These are phyloP conservation scores for Melanotaenia duboulayi DNA, from an alignment of 2,113 vertebrate species.

Conservation along the genomic window DNA sequence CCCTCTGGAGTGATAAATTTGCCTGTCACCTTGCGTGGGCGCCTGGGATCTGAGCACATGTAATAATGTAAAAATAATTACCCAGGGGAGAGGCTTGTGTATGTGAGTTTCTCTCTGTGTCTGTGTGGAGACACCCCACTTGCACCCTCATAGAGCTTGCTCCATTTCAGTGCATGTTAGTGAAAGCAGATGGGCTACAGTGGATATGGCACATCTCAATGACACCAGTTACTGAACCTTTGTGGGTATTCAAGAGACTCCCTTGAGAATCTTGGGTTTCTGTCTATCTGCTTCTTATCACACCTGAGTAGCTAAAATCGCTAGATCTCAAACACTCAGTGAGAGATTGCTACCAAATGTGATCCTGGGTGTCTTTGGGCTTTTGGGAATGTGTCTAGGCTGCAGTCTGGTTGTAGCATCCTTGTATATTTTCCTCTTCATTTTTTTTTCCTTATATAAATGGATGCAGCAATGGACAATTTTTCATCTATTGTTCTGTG, in stretches of 20 bases:
- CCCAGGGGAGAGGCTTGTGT: constrained; percentile 80
- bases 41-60: constrained; percentile 85
- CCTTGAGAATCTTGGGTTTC: constrained; percentile 56
- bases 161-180: constrained; percentile 53
- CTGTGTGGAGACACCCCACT: constrained; percentile 60
- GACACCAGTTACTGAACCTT: constrained; percentile 81
- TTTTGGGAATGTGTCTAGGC: constrained; percentile 30
- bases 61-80: constrained; percentile 91
- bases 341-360: constrained; percentile 52
- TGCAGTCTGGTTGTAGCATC: constrained; percentile 10
- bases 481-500: constrained; percentile 47
- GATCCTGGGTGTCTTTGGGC: constrained; percentile 47
- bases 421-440: constrained; percentile 13
- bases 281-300: constrained; percentile 70
- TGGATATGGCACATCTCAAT: constrained; percentile 73
- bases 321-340: constrained; percentile 61
- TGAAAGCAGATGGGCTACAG: constrained; percentile 46
- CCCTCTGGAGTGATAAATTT: constrained; percentile 85
- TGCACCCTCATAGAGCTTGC: constrained; percentile 56
- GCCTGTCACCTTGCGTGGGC: constrained; percentile 84
- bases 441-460: not conserved
- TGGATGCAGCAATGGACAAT: constrained; percentile 40
- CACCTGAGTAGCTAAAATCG: constrained; percentile 73
- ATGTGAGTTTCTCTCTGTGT: constrained; percentile 2
- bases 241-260: constrained; percentile 68